A percentile compares a stretch with the other conserved stretches of the same genome.
Evolutionary conservation across 2,113 vertebrate species (phyloP).

Genomic region (Aramus guarauna): DNA sequence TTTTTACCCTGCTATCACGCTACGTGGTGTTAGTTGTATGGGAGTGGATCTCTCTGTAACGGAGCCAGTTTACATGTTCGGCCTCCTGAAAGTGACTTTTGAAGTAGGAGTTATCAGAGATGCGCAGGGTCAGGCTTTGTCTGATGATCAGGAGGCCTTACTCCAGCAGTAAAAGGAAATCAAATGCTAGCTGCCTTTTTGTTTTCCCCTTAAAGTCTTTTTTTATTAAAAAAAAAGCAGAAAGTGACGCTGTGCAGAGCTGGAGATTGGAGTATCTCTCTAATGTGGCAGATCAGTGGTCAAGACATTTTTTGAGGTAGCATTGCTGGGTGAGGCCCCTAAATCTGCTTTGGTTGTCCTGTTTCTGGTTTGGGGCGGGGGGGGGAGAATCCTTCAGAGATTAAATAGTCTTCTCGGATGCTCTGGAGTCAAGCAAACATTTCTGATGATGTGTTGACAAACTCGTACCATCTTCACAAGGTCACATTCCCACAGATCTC

Average conservation of each 20-base stretch:
- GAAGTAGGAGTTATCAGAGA: background rate
- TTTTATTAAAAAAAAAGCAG: background rate
- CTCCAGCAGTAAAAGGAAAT: background rate
- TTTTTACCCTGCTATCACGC: background rate
- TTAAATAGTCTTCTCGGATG: background rate
- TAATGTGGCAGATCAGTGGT: background rate
- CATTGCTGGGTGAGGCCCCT: background rate
- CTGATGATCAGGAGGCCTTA: background rate
- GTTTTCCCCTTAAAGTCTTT: too few species aligned
- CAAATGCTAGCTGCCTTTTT: background rate
- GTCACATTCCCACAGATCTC: background rate
- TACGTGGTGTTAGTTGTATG: fast-evolving
- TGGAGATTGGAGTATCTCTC: background rate
- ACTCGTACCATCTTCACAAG: background rate
- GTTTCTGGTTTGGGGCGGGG: background rate
- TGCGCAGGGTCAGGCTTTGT: background rate
- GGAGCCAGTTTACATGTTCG: background rate
- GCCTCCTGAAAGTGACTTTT: background rate
- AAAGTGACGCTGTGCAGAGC: background rate
- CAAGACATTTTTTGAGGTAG: fast-evolving
- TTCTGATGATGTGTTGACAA: background rate
- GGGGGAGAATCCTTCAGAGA: background rate
- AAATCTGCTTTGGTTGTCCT: background rate
- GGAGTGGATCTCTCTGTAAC: background rate
- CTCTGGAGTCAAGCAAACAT: background rate